Conservation (phyloP, 2,888 invertebrate species). For the Nyleta sp. region DNA sequence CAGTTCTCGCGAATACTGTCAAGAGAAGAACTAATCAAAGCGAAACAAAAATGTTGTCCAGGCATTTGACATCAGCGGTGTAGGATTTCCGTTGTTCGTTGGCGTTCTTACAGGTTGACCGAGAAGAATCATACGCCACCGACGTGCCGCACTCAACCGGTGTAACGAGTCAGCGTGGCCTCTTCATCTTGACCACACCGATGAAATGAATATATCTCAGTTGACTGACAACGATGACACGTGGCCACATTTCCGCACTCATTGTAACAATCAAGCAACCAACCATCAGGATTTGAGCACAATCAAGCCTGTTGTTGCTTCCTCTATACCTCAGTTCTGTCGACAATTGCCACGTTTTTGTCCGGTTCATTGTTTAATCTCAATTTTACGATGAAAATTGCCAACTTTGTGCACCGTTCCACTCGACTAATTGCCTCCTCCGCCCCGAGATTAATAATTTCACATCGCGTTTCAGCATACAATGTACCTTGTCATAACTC, state of each 20-base stretch:
- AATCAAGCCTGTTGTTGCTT: too few relatives aligned
- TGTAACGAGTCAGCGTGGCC: conserved; percentile 49
- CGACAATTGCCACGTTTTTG: too few relatives aligned
- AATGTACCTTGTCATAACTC: conserved; percentile 1
- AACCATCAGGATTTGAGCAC: conserved; percentile 1
- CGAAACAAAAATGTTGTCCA: conserved; percentile 46
- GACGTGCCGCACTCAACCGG: conserved; percentile 51
- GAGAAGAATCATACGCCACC: conserved; percentile 42
- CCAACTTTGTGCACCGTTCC: too few relatives aligned
- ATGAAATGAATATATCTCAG: conserved; percentile 56
- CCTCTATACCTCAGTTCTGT: too few relatives aligned
- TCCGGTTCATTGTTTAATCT: too few relatives aligned
- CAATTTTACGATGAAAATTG: too few relatives aligned
- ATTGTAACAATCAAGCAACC: background rate
- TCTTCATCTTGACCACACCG: conserved; percentile 47
- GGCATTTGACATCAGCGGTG: conserved; percentile 45
- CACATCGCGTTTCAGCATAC: conserved; percentile 5
- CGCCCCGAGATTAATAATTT: conserved; percentile 24
- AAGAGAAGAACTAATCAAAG: too few relatives aligned
- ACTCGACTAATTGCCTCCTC: too few relatives aligned
- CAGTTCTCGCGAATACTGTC: background rate
- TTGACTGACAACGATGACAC: conserved; percentile 51
- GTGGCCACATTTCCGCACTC: conserved; percentile 35
- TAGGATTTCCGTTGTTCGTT: conserved; percentile 48
- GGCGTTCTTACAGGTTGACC: conserved; percentile 49